phyloP scores from a whole-genome alignment of 2,113 vertebrate species.

The Lepus timidus region DNA sequence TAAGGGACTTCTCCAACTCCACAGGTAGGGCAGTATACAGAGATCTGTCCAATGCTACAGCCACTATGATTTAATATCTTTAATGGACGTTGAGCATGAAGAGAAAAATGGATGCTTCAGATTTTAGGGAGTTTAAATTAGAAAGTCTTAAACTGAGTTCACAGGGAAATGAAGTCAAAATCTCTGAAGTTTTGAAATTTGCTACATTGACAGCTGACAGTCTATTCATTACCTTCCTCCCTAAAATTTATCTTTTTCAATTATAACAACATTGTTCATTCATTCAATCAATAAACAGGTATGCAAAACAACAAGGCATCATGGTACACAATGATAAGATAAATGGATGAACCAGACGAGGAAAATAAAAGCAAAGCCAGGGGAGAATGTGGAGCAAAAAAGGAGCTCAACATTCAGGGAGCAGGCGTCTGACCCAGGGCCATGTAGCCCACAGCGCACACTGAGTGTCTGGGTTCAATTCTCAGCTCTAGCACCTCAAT shows the following conservation, averaged over 20 bases:
- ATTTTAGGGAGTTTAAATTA: neutral
- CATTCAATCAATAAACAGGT: neutral
- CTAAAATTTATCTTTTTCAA: conserved; percentile 42
- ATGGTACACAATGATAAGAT: neutral
- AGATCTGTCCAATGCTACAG: neutral
- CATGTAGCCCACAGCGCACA: no score
- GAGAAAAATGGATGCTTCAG: neutral
- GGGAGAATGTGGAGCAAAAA: neutral
- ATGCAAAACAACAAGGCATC: neutral
- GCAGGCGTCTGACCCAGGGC: no score
- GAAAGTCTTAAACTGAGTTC: conserved; percentile 36
- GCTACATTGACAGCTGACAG: neutral
- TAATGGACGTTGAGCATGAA: conserved; percentile 1
- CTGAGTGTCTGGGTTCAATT: no score
- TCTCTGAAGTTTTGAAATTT: neutral
- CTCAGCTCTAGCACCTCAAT: no score
- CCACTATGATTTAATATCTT: conserved; percentile 31
- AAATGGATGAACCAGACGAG: neutral
- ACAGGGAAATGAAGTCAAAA: neutral
- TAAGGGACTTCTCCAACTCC: neutral
- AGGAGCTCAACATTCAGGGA: neutral
- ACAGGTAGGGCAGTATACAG: conserved; percentile 1
- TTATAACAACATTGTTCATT: conserved; percentile 10
- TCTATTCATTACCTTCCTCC: neutral
- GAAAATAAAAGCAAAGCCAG: neutral